Percentiles rank a stretch among this genome's conserved stretches.
Conservation (phyloP, 2,113 vertebrate species). For the Neogale vison region DNA sequence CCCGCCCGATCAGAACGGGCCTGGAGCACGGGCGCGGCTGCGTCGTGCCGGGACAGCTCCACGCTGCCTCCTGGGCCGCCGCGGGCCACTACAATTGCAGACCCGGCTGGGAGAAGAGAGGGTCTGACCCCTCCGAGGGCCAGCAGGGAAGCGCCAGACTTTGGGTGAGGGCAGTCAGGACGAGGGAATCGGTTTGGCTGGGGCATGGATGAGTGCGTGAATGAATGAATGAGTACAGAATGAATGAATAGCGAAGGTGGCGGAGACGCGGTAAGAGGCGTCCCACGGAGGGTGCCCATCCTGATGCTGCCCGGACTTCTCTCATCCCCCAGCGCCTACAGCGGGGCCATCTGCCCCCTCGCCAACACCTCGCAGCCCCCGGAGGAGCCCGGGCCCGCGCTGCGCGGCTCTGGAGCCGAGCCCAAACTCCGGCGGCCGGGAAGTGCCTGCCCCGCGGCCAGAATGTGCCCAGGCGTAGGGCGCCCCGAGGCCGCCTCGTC, state of each 20-base stretch:
- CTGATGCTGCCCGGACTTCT: neutral
- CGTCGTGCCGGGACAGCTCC: constrained; percentile 65
- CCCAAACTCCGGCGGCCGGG: neutral
- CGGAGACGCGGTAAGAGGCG: neutral
- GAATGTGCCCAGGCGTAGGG: neutral
- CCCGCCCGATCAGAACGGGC: neutral
- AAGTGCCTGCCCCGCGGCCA: neutral
- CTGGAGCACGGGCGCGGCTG: constrained; percentile 39
- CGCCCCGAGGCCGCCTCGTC: neutral
- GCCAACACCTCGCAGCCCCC: neutral
- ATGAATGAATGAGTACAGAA: neutral
- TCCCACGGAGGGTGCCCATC: neutral
- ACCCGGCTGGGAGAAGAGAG: neutral
- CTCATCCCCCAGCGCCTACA: neutral
- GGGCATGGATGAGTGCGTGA: neutral
- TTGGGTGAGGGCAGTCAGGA: neutral
- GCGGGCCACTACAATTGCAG: neutral
- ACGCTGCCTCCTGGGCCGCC: constrained; percentile 22
- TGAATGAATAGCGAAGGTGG: neutral
- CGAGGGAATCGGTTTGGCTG: neutral
- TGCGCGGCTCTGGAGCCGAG: neutral
- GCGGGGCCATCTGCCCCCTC: neutral
- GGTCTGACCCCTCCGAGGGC: neutral
- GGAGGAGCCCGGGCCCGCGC: neutral
- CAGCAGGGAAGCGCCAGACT: neutral